phyloP scores from a whole-genome alignment of 2,888 invertebrate genomes.

The Pediacus dermestoides region DNA sequence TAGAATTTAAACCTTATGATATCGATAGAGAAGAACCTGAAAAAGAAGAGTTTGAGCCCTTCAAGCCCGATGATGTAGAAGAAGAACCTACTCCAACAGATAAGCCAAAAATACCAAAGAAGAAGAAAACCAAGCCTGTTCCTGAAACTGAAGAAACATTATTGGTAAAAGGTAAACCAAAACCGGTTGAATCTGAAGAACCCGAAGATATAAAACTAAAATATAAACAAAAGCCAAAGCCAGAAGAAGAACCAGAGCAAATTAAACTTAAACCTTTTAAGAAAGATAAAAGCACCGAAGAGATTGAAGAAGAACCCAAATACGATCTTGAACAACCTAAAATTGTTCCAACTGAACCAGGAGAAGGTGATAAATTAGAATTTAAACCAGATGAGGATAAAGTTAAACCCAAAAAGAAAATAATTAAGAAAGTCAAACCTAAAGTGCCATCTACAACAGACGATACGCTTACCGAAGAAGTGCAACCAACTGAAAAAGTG shows the following conservation, averaged over 20 bases:
- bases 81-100: conserved; percentile 37
- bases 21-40: conserved; percentile 44
- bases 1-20: conserved; percentile 46
- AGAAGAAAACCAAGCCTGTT: conserved; percentile 46
- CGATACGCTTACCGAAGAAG: conserved; percentile 16
- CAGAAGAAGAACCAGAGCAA: conserved; percentile 38
- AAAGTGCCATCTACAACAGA: too few relatives aligned
- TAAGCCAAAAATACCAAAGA: conserved; percentile 32
- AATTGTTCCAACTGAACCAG: conserved; percentile 15
- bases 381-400: too few relatives aligned
- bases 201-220: conserved; percentile 48
- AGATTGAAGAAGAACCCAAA: conserved; percentile 29
- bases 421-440: conserved; percentile 18
- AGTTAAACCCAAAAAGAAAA: conserved; percentile 22
- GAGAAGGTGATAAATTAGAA: conserved; percentile 17
- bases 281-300: conserved; percentile 29
- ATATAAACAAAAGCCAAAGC: conserved; percentile 42
- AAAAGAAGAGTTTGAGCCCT: conserved; percentile 40
- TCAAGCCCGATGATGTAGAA: conserved; percentile 39
- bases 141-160: conserved; percentile 32
- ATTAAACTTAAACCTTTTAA: conserved; percentile 45
- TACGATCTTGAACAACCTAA: conserved; percentile 11
- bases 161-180: conserved; percentile 37
- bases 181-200: conserved; percentile 38
- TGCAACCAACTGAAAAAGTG: conserved; percentile 10